phyloP scores from a whole-genome alignment of 2,888 invertebrate species.

The Ametastegia equiseti region DNA sequence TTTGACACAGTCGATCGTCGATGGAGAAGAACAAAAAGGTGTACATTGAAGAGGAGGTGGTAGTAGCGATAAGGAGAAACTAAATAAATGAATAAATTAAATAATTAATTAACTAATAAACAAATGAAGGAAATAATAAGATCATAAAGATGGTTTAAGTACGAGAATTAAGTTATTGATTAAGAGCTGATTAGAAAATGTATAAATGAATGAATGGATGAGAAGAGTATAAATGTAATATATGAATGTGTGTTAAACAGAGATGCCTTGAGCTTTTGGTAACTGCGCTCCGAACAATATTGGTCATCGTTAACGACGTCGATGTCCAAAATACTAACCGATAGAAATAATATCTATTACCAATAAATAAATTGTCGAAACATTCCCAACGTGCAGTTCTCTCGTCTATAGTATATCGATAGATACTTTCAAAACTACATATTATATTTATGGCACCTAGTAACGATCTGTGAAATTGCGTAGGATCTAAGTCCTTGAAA shows the following conservation, averaged over 20 bases:
- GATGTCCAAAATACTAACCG: conserved; percentile 7
- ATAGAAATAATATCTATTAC: conserved; percentile 11
- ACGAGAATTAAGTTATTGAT: conserved; percentile 35
- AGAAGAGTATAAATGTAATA: too few species aligned
- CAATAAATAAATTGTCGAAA: conserved; percentile 53
- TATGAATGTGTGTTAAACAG: background rate
- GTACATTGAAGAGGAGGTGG: background rate
- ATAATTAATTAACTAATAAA: background rate
- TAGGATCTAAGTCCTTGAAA: background rate
- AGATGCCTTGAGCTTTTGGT: background rate
- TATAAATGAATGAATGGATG: background rate
- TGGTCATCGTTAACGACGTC: background rate
- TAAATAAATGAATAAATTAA: too few species aligned
- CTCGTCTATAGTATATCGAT: conserved; percentile 42
- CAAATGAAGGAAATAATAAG: conserved; percentile 13
- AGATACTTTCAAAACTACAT: background rate
- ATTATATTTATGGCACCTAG: conserved; percentile 18
- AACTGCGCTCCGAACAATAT: background rate
- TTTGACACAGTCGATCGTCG: background rate
- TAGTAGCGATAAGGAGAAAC: background rate
- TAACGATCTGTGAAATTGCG: background rate
- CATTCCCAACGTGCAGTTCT: conserved; percentile 58
- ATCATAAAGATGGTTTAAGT: conserved; percentile 1
- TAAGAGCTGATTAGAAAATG: conserved; percentile 37
- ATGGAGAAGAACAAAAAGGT: background rate